phyloP scores from a whole-genome alignment of 2,113 vertebrate genomes.

The Notiomystis cincta region DNA sequence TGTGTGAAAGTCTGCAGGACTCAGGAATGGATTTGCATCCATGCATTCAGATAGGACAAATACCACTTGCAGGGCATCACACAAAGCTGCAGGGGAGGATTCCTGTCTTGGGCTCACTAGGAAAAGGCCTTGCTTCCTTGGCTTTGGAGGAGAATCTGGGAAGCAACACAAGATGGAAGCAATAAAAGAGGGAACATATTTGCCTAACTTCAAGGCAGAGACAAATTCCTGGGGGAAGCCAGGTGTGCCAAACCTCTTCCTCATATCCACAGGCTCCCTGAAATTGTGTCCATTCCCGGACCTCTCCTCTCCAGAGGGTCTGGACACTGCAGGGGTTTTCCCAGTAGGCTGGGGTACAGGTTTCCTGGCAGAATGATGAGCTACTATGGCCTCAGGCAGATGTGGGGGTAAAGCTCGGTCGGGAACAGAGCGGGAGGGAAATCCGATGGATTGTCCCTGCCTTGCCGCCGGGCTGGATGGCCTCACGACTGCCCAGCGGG shows the following conservation, averaged over 20 bases:
- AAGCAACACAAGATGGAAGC: background rate
- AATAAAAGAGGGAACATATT: background rate
- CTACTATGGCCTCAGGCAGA: background rate
- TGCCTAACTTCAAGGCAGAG: background rate
- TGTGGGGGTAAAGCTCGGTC: fast-evolving
- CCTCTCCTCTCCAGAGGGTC: background rate
- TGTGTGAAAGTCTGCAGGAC: background rate
- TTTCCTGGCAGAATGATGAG: background rate
- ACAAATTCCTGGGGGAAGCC: too few relatives aligned
- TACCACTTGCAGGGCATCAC: fast-evolving
- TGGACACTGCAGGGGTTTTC: background rate
- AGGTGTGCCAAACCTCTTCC: background rate
- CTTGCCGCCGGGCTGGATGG: fast-evolving
- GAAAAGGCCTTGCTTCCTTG: background rate
- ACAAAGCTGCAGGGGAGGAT: background rate
- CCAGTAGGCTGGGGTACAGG: fast-evolving
- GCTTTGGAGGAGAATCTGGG: background rate
- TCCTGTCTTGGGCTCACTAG: background rate
- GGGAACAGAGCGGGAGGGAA: background rate
- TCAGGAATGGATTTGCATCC: background rate
- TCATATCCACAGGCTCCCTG: background rate
- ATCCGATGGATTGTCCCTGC: background rate
- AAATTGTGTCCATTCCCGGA: too few relatives aligned
- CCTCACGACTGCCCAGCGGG: fast-evolving
- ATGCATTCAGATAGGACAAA: background rate